Percentiles rank a stretch among this genome's conserved stretches.
phyloP scores from a whole-genome alignment of 2,797 vertebrate species.

The Carapus acus region DNA sequence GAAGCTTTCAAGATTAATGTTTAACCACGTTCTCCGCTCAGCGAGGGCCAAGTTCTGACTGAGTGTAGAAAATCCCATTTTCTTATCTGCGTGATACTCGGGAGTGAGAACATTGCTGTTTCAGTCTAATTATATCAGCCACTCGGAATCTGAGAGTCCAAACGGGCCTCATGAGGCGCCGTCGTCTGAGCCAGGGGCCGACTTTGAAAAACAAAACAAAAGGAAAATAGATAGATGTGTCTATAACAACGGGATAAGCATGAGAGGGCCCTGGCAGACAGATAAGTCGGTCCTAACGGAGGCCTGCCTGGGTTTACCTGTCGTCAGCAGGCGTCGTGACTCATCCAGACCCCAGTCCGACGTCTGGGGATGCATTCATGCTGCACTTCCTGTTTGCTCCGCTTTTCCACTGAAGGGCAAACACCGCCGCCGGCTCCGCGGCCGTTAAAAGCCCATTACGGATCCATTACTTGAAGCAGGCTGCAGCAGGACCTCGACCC shows the following conservation, averaged over 20 bases:
- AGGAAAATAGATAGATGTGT: too few relatives aligned
- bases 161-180: constrained; percentile 35
- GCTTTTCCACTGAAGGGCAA: constrained; percentile 62
- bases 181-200: constrained; percentile 21
- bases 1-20: constrained; percentile 33
- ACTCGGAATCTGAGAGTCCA: constrained; percentile 24
- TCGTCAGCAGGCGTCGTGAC: constrained; percentile 50
- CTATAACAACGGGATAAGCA: constrained; percentile 33
- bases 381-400: constrained; percentile 61
- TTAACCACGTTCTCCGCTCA: constrained; percentile 37
- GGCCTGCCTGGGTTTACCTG: constrained; percentile 37
- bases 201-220: constrained; percentile 34
- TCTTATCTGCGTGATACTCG: constrained; percentile 39
- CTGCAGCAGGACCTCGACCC: constrained; percentile 34
- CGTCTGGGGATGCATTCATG: constrained; percentile 50
- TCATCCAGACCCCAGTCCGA: constrained; percentile 42
- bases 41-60: constrained; percentile 8
- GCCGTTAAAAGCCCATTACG: constrained; percentile 70
- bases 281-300: constrained; percentile 42
- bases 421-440: constrained; percentile 52
- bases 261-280: constrained; percentile 45
- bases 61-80: constrained; percentile 41
- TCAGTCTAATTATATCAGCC: constrained; percentile 28
- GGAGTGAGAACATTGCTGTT: constrained; percentile 29
- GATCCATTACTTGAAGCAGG: constrained; percentile 62